Evolutionary conservation across 1,140 invertebrate species (phyloP).

Genomic region (Drosophila setifemur): DNA sequence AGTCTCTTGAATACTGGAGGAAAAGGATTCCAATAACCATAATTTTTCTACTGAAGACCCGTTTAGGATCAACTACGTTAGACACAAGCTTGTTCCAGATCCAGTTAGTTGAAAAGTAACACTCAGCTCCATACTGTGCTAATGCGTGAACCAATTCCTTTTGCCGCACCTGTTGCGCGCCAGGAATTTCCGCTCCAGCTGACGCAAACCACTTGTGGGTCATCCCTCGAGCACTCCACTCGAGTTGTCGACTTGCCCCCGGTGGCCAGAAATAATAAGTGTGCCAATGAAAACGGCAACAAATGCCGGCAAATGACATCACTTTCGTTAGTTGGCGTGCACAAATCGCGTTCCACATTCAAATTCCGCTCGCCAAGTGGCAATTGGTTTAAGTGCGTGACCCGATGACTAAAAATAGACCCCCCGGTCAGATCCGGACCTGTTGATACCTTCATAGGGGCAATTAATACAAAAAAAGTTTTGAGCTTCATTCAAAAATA

Average conservation of each 20-base stretch:
- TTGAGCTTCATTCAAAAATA: too few relatives aligned
- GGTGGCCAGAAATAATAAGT: slow-evolving; percentile 6
- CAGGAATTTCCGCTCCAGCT: slow-evolving; percentile 15
- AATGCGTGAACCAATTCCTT: slow-evolving; percentile 1
- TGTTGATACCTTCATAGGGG: background rate
- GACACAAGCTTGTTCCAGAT: too few relatives aligned
- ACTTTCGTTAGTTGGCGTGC: slow-evolving; percentile 49
- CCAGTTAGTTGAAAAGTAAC: too few relatives aligned
- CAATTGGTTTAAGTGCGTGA: slow-evolving; percentile 45
- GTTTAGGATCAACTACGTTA: too few relatives aligned
- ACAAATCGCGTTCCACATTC: slow-evolving; percentile 44
- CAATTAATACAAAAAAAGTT: too few relatives aligned
- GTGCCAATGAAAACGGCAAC: slow-evolving; percentile 29
- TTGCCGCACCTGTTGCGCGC: slow-evolving; percentile 28
- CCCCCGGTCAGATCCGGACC: too few relatives aligned
- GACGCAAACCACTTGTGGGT: slow-evolving; percentile 37
- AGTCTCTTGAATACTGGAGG: too few relatives aligned
- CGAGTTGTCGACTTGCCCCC: background rate
- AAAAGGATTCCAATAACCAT: background rate
- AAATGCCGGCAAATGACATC: slow-evolving; percentile 44
- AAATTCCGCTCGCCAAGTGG: slow-evolving; percentile 26
- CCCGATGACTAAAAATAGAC: slow-evolving; percentile 29
- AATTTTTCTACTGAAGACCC: too few relatives aligned
- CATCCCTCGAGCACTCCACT: slow-evolving; percentile 8
- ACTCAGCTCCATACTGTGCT: background rate